Conservation (phyloP, 2,113 vertebrate genomes). For the Macquaria ambigua region DNA sequence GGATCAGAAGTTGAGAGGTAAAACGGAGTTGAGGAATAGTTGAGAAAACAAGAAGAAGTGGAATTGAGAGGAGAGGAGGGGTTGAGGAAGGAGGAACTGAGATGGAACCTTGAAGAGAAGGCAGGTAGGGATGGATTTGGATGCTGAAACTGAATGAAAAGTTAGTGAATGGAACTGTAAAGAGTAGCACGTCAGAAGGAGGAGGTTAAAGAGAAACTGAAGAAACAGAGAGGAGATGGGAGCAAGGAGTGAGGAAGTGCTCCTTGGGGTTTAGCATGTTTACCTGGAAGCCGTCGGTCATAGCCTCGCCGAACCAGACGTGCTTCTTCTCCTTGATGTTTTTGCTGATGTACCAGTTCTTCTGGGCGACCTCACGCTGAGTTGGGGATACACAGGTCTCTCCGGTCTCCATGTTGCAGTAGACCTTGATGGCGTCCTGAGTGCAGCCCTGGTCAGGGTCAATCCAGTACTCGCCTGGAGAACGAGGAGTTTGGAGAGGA, state of each 20-base stretch:
- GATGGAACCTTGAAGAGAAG: neutral
- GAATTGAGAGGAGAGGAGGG: neutral
- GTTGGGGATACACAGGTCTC: conserved; percentile 92
- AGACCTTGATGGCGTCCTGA: conserved; percentile 98
- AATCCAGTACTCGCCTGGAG: conserved; percentile 96
- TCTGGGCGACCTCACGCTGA: conserved; percentile 86
- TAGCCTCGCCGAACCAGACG: conserved; percentile 96
- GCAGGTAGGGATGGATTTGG: neutral
- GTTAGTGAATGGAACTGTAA: neutral
- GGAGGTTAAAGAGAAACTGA: neutral
- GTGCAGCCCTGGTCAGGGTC: conserved; percentile 99
- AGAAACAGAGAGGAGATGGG: neutral
- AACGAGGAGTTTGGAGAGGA: neutral
- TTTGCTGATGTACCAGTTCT: conserved; percentile 97
- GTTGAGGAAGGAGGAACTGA: neutral
- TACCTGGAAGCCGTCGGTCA: conserved; percentile 96
- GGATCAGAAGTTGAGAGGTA: neutral
- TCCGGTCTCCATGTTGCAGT: conserved; percentile 98
- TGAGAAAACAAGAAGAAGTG: neutral
- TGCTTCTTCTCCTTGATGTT: conserved; percentile 97
- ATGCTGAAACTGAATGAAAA: neutral
- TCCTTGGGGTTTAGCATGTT: neutral
- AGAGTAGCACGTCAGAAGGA: neutral
- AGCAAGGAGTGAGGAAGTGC: neutral
- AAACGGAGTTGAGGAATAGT: neutral